These are phyloP conservation scores for Reinhardtius hippoglossoides DNA, from an alignment of 2,113 vertebrate genomes.

Conservation along the genomic window DNA sequence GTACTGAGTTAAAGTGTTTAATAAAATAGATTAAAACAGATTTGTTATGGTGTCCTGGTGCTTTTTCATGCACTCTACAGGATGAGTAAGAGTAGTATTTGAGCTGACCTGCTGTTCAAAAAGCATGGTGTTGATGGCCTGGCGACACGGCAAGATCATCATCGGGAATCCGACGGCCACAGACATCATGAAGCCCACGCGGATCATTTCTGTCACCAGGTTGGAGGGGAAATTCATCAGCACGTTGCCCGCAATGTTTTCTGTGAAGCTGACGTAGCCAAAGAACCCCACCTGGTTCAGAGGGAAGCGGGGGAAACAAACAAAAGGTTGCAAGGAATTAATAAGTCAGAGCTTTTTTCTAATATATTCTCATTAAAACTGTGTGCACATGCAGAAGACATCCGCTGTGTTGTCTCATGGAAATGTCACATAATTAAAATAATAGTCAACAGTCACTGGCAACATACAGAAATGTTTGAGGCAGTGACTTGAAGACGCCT, in stretches of 20 bases:
- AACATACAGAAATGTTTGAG: no score
- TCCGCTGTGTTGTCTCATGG: background rate
- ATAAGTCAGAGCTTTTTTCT: background rate
- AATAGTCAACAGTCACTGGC: background rate
- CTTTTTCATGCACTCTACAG: no score
- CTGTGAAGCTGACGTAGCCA: conserved; percentile 96
- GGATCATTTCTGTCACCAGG: conserved; percentile 95
- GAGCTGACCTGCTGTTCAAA: conserved; percentile 95
- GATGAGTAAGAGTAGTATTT: no score
- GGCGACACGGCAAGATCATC: conserved; percentile 98
- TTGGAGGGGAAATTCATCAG: conserved; percentile 98
- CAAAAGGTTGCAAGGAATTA: background rate
- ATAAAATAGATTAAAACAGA: background rate
- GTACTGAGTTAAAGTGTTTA: background rate
- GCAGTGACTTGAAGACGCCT: background rate
- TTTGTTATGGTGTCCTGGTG: no score
- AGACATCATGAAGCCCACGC: conserved; percentile 97
- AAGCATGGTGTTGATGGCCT: conserved; percentile 96
- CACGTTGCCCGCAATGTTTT: conserved; percentile 93
- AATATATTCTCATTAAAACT: background rate
- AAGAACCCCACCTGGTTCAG: conserved; percentile 93
- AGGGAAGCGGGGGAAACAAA: background rate
- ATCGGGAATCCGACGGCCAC: conserved; percentile 97
- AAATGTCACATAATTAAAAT: background rate
- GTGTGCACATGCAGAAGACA: background rate